A percentile compares a stretch with the other conserved stretches of the same genome.
Evolutionary conservation across 2,113 vertebrate species (phyloP).

Genomic region (Oreocharis arfaki): DNA sequence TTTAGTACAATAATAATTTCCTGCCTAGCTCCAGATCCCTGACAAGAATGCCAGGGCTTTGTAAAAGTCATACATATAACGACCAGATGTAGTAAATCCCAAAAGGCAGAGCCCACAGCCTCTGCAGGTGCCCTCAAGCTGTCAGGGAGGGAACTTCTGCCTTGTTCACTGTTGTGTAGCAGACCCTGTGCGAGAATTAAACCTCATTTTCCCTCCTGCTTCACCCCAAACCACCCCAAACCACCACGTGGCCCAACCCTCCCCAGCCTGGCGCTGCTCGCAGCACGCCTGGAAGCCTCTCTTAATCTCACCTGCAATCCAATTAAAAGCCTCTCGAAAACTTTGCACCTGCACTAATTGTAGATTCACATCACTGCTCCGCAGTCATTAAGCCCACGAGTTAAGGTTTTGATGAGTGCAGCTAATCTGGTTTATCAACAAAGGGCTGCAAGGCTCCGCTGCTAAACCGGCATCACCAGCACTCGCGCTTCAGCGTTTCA

Average conservation of each 20-base stretch:
- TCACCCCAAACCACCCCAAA: background rate
- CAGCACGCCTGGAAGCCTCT: background rate
- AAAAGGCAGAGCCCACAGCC: background rate
- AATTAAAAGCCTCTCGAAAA: slow-evolving; percentile 43
- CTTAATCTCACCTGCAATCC: slow-evolving; percentile 39
- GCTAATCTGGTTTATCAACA: slow-evolving; percentile 44
- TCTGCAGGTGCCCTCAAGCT: background rate
- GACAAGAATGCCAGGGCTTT: background rate
- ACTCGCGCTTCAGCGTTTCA: background rate
- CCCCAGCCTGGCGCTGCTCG: background rate
- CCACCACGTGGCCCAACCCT: fast-evolving
- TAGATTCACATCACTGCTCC: slow-evolving; percentile 6
- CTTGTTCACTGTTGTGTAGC: background rate
- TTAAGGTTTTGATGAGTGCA: slow-evolving; percentile 14
- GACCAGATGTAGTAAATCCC: background rate
- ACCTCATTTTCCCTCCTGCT: background rate
- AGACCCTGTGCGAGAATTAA: background rate
- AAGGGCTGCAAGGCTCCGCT: background rate
- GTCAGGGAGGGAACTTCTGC: background rate
- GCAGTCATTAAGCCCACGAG: slow-evolving; percentile 19
- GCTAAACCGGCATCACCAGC: background rate
- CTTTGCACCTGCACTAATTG: slow-evolving; percentile 37
- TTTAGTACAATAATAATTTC: background rate
- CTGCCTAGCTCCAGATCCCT: background rate
- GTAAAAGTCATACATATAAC: background rate